Evolutionary conservation across 1,140 invertebrate genomes (phyloP).

Genomic region (Leptinotarsa undecemlineata): DNA sequence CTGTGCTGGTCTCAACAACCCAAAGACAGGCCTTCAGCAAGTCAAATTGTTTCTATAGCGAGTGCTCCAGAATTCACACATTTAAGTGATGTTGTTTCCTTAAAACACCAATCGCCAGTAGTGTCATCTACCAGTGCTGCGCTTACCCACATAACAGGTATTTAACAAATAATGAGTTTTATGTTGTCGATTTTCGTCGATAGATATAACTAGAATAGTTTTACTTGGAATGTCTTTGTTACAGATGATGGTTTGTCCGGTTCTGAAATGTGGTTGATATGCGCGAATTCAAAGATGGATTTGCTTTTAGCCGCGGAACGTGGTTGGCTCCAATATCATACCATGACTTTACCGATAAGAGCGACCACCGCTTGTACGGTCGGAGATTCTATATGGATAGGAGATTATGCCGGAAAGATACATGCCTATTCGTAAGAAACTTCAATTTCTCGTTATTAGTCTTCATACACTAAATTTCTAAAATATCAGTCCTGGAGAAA

Average conservation of each 20-base stretch:
- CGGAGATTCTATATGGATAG: slow-evolving; percentile 79
- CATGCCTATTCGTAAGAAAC: slow-evolving; percentile 73
- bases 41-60: slow-evolving; percentile 89
- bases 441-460: neutral
- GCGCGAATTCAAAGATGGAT: slow-evolving; percentile 72
- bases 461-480: too few species aligned
- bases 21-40: slow-evolving; percentile 84
- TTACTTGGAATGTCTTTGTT: neutral
- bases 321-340: slow-evolving; percentile 64
- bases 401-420: slow-evolving; percentile 78
- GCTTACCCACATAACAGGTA: slow-evolving; percentile 52
- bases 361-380: slow-evolving; percentile 71
- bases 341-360: slow-evolving; percentile 60
- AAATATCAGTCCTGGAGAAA: too few species aligned
- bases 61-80: slow-evolving; percentile 92
- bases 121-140: slow-evolving; percentile 58
- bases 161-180: neutral
- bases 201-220: neutral
- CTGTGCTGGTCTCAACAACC: slow-evolving; percentile 92
- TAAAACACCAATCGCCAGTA: slow-evolving; percentile 65
- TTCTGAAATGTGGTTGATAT: slow-evolving; percentile 72
- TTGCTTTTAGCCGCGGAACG: slow-evolving; percentile 64
- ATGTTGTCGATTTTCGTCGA: too few species aligned
- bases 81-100: slow-evolving; percentile 77
- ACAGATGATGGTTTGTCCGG: slow-evolving; percentile 54